Percentiles rank a stretch among this genome's conserved stretches.
Evolutionary conservation across 1,140 invertebrate genomes (phyloP).

Genomic region (Ladona fulva): DNA sequence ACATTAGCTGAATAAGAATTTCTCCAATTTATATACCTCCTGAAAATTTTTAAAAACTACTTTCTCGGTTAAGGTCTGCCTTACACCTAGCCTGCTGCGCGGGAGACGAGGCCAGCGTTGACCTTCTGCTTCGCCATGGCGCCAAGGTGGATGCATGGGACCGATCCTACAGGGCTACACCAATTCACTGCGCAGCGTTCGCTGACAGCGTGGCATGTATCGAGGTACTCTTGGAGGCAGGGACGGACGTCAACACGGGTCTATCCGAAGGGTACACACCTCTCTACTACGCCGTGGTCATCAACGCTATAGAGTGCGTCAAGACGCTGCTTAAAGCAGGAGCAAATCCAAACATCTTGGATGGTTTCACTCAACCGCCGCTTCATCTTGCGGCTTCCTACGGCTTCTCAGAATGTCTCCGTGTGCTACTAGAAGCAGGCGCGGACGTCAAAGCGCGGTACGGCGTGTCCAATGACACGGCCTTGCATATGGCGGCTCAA

Average conservation of each 20-base stretch:
- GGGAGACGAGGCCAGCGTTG: slow-evolving; percentile 53
- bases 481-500: slow-evolving; percentile 42
- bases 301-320: slow-evolving; percentile 56
- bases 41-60: not conserved
- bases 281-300: slow-evolving; percentile 65
- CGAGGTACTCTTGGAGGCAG: slow-evolving; percentile 49
- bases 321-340: slow-evolving; percentile 54
- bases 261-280: slow-evolving; percentile 41
- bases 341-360: slow-evolving; percentile 62
- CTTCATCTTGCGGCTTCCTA: slow-evolving; percentile 69
- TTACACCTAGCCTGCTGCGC: slow-evolving; percentile 66
- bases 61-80: slow-evolving; percentile 46
- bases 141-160: slow-evolving; percentile 61
- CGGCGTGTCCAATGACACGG: slow-evolving; percentile 31
- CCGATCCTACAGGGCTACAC: slow-evolving; percentile 51
- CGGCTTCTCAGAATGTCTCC: slow-evolving; percentile 55
- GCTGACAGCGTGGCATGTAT: slow-evolving; percentile 47
- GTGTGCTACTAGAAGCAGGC: slow-evolving; percentile 56
- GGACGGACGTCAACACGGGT: slow-evolving; percentile 65
- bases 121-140: slow-evolving; percentile 50
- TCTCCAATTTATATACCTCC: not conserved
- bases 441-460: slow-evolving; percentile 59
- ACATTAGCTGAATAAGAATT: not conserved
- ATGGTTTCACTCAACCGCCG: slow-evolving; percentile 63
- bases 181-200: slow-evolving; percentile 66